phyloP scores from a whole-genome alignment of 2,113 vertebrate genomes.

The Mormyrus lacerda region DNA sequence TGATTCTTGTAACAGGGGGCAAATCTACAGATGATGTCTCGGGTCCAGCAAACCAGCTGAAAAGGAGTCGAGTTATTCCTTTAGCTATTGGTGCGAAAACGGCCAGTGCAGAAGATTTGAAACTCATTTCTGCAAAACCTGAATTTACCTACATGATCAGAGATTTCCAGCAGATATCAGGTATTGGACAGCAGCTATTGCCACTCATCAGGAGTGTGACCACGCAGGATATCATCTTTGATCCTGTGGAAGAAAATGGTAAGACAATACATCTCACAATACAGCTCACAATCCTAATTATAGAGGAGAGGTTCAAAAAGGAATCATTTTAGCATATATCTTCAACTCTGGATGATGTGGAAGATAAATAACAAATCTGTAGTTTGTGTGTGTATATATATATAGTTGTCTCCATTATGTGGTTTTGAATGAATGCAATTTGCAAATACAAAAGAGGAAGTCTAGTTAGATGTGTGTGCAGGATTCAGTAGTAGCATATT shows the following conservation, averaged over 20 bases:
- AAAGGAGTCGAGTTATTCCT: conserved; percentile 69
- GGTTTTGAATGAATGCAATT: neutral
- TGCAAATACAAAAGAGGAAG: neutral
- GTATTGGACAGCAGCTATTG: conserved; percentile 69
- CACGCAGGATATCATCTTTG: conserved; percentile 23
- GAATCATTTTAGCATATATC: neutral
- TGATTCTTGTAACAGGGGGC: conserved; percentile 76
- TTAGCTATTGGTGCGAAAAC: conserved; percentile 68
- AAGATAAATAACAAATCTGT: neutral
- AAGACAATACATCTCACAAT: conserved; percentile 27
- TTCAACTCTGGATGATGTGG: neutral
- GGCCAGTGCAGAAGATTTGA: conserved; percentile 66
- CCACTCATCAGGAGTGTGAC: conserved; percentile 69
- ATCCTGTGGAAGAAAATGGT: conserved; percentile 28
- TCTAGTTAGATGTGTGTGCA: neutral
- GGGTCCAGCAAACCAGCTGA: conserved; percentile 65
- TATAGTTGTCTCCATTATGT: neutral
- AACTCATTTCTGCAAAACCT: conserved; percentile 72
- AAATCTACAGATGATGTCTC: conserved; percentile 74
- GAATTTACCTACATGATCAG: conserved; percentile 69
- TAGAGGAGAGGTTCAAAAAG: neutral
- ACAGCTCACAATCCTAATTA: neutral
- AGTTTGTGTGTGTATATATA: neutral
- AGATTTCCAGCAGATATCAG: conserved; percentile 70
- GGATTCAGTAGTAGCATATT: neutral